phyloP scores from a whole-genome alignment of 2,888 invertebrate genomes.

The Pristionchus entomophagus region DNA sequence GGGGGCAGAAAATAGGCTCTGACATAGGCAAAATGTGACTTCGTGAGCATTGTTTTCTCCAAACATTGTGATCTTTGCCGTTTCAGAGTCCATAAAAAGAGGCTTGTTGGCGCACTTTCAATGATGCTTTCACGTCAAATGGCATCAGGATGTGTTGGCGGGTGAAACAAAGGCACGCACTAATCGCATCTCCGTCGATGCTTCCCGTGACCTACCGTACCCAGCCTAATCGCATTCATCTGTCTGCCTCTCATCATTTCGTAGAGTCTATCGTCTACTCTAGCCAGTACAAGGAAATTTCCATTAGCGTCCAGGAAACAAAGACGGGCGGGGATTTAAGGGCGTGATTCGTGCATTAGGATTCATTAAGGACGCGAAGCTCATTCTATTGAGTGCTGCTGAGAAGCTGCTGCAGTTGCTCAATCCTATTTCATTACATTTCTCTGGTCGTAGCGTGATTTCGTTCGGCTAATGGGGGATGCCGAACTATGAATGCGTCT shows the following conservation, averaged over 20 bases:
- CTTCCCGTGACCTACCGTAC: background rate
- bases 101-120: background rate
- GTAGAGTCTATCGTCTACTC: background rate
- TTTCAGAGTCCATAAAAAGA: background rate
- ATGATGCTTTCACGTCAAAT: background rate
- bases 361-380: background rate
- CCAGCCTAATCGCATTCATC: background rate
- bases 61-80: background rate
- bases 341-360: background rate
- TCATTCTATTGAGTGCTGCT: background rate
- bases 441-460: no score
- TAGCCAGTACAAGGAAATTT: background rate
- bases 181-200: background rate
- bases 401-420: background rate
- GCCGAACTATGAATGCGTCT: no score
- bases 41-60: background rate
- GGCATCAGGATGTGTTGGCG: background rate
- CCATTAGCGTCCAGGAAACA: slow-evolving; percentile 10
- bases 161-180: background rate
- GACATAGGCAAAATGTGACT: background rate
- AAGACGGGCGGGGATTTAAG: background rate
- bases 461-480: no score
- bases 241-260: background rate
- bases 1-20: no score
- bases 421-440: no score